phyloP scores from a whole-genome alignment of 1,140 invertebrate genomes.

The Drosophila mauritiana region DNA sequence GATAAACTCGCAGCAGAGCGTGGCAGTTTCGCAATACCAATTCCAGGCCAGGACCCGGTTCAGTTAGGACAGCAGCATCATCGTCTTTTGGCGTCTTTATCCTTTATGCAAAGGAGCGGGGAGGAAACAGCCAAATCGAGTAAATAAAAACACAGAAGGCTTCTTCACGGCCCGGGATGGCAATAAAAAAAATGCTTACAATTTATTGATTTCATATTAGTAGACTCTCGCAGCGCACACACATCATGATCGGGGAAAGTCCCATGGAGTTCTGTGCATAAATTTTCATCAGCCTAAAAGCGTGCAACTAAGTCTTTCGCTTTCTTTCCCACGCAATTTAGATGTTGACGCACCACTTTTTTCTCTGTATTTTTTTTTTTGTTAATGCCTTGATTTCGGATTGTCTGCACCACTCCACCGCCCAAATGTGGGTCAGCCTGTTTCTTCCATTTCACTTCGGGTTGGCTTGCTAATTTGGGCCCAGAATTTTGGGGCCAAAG shows the following conservation, averaged over 20 bases:
- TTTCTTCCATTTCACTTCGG: conserved; percentile 1
- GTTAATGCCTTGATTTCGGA: conserved; percentile 74
- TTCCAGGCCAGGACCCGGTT: background rate
- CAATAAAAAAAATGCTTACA: conserved; percentile 69
- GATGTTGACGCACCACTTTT: conserved; percentile 25
- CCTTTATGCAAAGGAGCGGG: conserved; percentile 67
- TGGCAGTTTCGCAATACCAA: conserved; percentile 35
- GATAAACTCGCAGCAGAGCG: conserved; percentile 72
- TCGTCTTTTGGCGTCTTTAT: conserved; percentile 62
- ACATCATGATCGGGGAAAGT: conserved; percentile 31
- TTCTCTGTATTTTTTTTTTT: conserved; percentile 6
- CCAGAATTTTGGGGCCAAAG: conserved; percentile 35
- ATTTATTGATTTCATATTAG: conserved; percentile 82
- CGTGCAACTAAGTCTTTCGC: conserved; percentile 58
- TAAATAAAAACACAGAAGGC: conserved; percentile 62
- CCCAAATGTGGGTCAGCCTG: conserved; percentile 47
- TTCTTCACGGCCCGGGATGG: conserved; percentile 30
- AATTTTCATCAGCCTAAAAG: conserved; percentile 65
- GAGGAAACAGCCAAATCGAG: conserved; percentile 62
- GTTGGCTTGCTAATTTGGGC: conserved; percentile 45
- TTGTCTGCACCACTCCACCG: conserved; percentile 42
- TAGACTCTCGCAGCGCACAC: conserved; percentile 25
- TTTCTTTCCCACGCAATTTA: conserved; percentile 26
- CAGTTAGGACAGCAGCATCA: conserved; percentile 35
- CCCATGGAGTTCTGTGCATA: conserved; percentile 51